Evolutionary conservation across 2,113 vertebrate species (phyloP).

Genomic region (Melanostigma gelatinosum): DNA sequence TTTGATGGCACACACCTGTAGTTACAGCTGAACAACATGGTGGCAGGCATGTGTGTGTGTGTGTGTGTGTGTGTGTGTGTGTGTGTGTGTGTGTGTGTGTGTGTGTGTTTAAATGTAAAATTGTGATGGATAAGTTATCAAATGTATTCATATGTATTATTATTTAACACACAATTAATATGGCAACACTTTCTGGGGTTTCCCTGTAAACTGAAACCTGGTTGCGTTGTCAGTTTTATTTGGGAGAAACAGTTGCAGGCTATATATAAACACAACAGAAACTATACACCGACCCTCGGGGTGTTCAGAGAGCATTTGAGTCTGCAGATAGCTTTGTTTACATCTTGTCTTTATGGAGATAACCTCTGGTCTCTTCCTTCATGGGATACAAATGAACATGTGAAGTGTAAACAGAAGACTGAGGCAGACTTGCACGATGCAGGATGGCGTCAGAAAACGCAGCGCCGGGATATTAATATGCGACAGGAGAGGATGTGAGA

Average conservation of each 20-base stretch:
- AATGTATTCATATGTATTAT: background rate
- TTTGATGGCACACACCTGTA: slow-evolving; percentile 16
- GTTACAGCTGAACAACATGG: slow-evolving; percentile 10
- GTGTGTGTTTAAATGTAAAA: background rate
- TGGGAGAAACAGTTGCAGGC: slow-evolving; percentile 24
- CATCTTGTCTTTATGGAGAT: slow-evolving; percentile 43
- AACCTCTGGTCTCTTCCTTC: slow-evolving; percentile 37
- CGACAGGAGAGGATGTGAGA: background rate
- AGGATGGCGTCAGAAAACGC: background rate
- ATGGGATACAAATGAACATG: slow-evolving; percentile 38
- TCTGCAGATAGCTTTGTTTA: slow-evolving; percentile 52
- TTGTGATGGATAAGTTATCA: background rate
- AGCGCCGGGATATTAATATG: background rate
- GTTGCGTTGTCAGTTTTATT: background rate
- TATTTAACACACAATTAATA: slow-evolving; percentile 21
- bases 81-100: too few relatives aligned
- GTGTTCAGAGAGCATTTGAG: background rate
- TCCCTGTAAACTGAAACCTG: slow-evolving; percentile 49
- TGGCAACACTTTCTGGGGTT: slow-evolving; percentile 53
- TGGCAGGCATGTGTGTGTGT: background rate
- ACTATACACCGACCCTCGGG: slow-evolving; percentile 31
- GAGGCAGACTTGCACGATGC: background rate
- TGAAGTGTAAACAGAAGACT: slow-evolving; percentile 34
- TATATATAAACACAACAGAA: slow-evolving; percentile 48
- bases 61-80: too few relatives aligned